Base-by-base conservation (phyloP, 2,888 invertebrate genomes). In the Gymnoscelis rufifasciata region DNA sequence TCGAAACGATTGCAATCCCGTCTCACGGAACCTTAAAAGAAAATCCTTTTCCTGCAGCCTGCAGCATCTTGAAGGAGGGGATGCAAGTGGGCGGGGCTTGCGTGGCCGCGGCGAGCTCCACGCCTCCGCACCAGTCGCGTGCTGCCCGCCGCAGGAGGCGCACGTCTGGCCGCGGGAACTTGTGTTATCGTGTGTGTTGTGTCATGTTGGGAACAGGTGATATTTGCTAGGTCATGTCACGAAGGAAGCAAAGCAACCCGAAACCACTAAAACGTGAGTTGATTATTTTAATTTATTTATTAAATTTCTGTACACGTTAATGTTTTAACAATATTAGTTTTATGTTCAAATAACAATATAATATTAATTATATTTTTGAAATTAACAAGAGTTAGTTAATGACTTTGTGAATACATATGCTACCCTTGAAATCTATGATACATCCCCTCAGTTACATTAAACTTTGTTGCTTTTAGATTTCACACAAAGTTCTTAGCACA, bases 181-280 rank as follows among this genome's bases (percentile, higher is more conserved):
- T 33, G 15, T 42, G 52, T 24, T 40, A 33, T 36, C 42, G 51
- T 39, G 48, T 38, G 60, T 74, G 82, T 83, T 74, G 82, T 83
- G 83, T 67, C 73, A 83, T 83, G 83, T 71, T 78, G 74, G 68
- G 71, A 68, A 68, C 60, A 66, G 76, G 75, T 66, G 71, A 66
- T 58, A 66, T 38, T 45, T 42, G 67, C 69, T 80, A 80, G 83
- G 86, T 76, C 83, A 97, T 97, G 96, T 97, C 97, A 83, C 94
- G 97, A 84, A 92, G 97, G 90, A 97, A 97, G 91, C 97, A 97
- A 91, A 95, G 95, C 90, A 96, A 97, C 90, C 97, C 97, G 69
- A 97, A 97, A 89, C 96, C 97, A 80, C 91, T 96, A 74, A 97
- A 97, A 96, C 94, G 97, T 97, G 89, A 92, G 95, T 93, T 42